These are phyloP conservation scores for Achlya flavicornis DNA, from an alignment of 2,888 invertebrate genomes.

Conservation along the genomic window DNA sequence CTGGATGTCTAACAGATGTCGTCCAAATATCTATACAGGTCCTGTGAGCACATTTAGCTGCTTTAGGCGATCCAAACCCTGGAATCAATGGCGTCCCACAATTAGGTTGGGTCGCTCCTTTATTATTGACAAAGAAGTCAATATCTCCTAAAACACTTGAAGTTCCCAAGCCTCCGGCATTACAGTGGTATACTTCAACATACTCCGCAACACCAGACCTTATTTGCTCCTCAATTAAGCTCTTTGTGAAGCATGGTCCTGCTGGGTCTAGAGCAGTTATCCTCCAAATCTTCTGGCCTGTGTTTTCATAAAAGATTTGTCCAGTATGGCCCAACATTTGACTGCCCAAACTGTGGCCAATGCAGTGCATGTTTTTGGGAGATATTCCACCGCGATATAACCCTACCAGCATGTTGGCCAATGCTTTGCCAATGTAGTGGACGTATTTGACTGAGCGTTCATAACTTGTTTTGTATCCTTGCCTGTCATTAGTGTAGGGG, in stretches of 20 bases:
- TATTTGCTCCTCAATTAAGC: constrained; percentile 70
- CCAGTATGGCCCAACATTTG: constrained; percentile 72
- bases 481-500: constrained; percentile 64
- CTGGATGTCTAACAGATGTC: constrained; percentile 60
- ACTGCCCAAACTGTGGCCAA: constrained; percentile 74
- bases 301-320: constrained; percentile 52
- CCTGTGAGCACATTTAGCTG: constrained; percentile 72
- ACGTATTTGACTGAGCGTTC: constrained; percentile 71
- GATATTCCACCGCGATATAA: constrained; percentile 58
- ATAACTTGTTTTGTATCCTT: constrained; percentile 66
- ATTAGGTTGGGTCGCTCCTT: constrained; percentile 82
- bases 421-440: constrained; percentile 68
- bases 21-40: constrained; percentile 67
- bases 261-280: constrained; percentile 76
- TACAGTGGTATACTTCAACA: constrained; percentile 85
- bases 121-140: constrained; percentile 85
- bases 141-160: constrained; percentile 79
- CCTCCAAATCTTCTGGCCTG: constrained; percentile 58
- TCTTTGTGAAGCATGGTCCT: constrained; percentile 74
- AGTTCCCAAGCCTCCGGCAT: constrained; percentile 80
- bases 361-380: constrained; percentile 64
- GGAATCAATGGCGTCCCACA: constrained; percentile 71
- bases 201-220: constrained; percentile 82
- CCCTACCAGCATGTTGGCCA: constrained; percentile 58
- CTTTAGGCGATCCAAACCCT: constrained; percentile 64